Evolutionary conservation across 37 sponge, comb jelly and placozoan species (phyloP).

Genomic region (Oscarella lobularis): DNA sequence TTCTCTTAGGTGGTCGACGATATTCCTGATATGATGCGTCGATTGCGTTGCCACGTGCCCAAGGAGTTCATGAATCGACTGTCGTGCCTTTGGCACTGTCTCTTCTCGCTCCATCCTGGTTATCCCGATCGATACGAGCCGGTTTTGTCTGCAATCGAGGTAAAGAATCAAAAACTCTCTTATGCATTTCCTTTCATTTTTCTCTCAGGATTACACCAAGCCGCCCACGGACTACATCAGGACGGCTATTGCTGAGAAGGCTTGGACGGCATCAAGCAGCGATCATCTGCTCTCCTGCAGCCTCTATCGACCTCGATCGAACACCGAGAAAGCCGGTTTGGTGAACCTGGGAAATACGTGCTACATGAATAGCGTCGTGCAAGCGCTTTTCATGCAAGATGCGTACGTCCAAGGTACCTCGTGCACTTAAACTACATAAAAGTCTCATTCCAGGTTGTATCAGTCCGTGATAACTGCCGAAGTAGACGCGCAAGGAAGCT

Average conservation of each 20-base stretch:
- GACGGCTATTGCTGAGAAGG: neutral
- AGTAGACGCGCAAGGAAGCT: neutral
- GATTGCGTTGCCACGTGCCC: too few species aligned
- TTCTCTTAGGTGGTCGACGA: neutral
- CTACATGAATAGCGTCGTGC: neutral
- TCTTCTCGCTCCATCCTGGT: neutral
- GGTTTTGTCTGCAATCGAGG: neutral
- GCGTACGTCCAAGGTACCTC: neutral
- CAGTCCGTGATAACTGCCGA: neutral
- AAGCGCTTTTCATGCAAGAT: neutral
- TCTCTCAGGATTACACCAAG: neutral
- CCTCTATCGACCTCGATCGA: neutral
- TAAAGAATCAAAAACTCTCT: too few species aligned
- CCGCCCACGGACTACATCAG: neutral
- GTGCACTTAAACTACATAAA: too few species aligned
- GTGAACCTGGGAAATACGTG: neutral
- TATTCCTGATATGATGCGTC: too few species aligned
- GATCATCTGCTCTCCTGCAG: neutral
- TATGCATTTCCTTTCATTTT: too few species aligned
- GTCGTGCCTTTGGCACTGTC: too few species aligned
- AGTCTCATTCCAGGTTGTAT: neutral
- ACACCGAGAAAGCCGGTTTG: neutral
- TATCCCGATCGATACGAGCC: neutral
- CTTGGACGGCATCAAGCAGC: neutral
- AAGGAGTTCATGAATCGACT: too few species aligned